Percentiles rank a stretch among this genome's conserved stretches.
These are phyloP conservation scores for Poeciliopsis turrubarensis DNA, from an alignment of 2,113 vertebrate genomes.

Conservation along the genomic window DNA sequence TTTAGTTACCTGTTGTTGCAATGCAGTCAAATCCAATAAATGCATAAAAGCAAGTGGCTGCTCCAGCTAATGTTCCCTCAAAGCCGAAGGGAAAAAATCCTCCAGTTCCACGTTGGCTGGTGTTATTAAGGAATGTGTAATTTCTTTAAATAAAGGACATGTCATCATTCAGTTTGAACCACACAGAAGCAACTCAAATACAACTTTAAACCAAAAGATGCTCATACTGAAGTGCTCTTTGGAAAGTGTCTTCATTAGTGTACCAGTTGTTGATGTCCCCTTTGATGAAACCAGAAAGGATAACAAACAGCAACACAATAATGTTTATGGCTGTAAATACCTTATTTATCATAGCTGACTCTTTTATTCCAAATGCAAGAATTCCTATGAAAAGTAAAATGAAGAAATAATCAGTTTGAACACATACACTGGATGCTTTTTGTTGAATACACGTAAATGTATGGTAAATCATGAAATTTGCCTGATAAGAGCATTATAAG, in stretches of 20 bases:
- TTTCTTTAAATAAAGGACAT: conserved; percentile 67
- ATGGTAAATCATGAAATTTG: conserved; percentile 5
- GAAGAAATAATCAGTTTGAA: conserved; percentile 4
- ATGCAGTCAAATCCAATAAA: conserved; percentile 78
- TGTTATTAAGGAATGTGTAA: conserved; percentile 67
- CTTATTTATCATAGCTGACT: conserved; percentile 86
- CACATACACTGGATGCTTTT: not conserved
- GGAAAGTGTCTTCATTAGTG: conserved; percentile 68
- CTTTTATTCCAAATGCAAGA: conserved; percentile 87
- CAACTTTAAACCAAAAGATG: not conserved
- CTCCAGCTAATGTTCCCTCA: conserved; percentile 70
- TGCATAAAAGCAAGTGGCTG: conserved; percentile 75
- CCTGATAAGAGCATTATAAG: conserved; percentile 87
- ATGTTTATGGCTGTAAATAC: conserved; percentile 84
- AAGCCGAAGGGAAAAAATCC: conserved; percentile 82
- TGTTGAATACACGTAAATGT: not conserved
- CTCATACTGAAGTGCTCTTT: conserved; percentile 43
- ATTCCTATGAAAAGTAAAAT: conserved; percentile 72
- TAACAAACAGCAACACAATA: conserved; percentile 83
- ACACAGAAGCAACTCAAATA: not conserved
- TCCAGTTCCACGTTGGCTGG: conserved; percentile 73
- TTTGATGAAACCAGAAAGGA: conserved; percentile 83
- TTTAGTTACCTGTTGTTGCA: conserved; percentile 66
- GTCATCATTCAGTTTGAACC: not conserved
- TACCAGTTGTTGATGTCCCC: conserved; percentile 84